Percentiles rank a stretch among this genome's conserved stretches.
These are phyloP conservation scores for Dasyornis broadbenti DNA, from an alignment of 2,113 vertebrate species.

Conservation along the genomic window DNA sequence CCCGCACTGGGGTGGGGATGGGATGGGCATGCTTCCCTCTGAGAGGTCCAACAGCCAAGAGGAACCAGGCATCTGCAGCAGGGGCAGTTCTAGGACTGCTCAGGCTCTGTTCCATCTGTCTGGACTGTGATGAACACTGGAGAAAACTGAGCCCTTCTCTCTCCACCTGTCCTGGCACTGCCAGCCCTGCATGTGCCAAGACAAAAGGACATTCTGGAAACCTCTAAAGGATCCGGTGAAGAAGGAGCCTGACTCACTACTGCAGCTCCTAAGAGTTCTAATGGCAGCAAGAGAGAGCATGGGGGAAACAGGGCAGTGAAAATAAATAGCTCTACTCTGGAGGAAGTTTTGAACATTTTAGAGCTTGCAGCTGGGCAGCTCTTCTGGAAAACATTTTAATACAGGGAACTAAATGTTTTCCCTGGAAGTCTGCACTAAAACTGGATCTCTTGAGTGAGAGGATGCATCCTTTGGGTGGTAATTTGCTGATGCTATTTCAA, in stretches of 20 bases:
- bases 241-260: not conserved
- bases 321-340: not conserved
- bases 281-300: not conserved
- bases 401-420: not conserved
- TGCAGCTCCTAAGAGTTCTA: not conserved
- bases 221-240: rapidly evolving
- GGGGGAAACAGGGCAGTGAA: not conserved
- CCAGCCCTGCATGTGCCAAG: not conserved
- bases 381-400: conserved; percentile 24
- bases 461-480: not conserved
- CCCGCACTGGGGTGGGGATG: not conserved
- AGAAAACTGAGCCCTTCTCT: not conserved
- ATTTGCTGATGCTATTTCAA: conserved; percentile 23
- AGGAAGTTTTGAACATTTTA: not conserved
- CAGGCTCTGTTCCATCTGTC: not conserved
- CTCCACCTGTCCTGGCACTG: not conserved
- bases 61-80: not conserved
- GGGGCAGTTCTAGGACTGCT: rapidly evolving
- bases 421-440: conserved; percentile 4
- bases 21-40: not conserved
- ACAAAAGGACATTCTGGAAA: not conserved
- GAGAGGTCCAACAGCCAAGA: not conserved
- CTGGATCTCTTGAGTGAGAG: conserved; percentile 9
- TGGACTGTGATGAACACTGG: rapidly evolving
- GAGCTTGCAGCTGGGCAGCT: conserved; percentile 16